Evolutionary conservation across 2,113 vertebrate genomes (phyloP), one percentile per base, ranked within the genome.

Genomic region (Nesoenas mayeri): DNA sequence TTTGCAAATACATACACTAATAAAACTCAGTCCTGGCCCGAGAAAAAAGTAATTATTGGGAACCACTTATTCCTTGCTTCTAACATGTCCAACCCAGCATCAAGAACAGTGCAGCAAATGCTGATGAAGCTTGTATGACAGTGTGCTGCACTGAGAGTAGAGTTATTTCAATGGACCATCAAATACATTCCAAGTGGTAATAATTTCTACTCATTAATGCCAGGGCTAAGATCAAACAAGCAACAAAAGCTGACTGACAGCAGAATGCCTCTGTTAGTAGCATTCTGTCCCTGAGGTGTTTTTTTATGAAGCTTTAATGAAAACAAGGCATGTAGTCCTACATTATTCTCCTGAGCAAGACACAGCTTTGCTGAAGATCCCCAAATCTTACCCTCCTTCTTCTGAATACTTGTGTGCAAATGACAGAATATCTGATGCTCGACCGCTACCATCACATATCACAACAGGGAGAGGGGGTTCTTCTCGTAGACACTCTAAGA

Each of bases 361-460:
- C 38, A 44, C 7, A 73, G 32, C 26, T 79, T 57, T 51, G 32
- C 53, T 32, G 56, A 80, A 44, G 21, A 48, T 64, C 19, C 72
- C 6, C 8, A 28, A 67, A 19, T 47, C 98, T 98, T 98, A 99
- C 99, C 99, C 99, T 96, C 98, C 99, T 51, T 99, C 98, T 89
- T 99, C 99, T 21, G 99, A 99, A 94, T 99, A 99, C 92, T 99
- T 99, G 98, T 99, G 99, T 12, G 99, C 99, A 42, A 99, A 99
- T 5, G 99, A 99, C 83, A 99, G 98, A 26, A 99, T 99, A 95
- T 99, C 99, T 0, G 99, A 99, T 5, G 99, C 99, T 10, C 99
- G 97, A 9, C 99, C 99, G 0, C 99, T 99, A 93, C 99, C 99
- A 2, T 99, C 99, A 12, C 99, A 99, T 61, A 99, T 98, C 97